A percentile compares a stretch with the other conserved stretches of the same genome.
Conservation (phyloP, 2,113 vertebrate species). For the Glaucomys volans region DNA sequence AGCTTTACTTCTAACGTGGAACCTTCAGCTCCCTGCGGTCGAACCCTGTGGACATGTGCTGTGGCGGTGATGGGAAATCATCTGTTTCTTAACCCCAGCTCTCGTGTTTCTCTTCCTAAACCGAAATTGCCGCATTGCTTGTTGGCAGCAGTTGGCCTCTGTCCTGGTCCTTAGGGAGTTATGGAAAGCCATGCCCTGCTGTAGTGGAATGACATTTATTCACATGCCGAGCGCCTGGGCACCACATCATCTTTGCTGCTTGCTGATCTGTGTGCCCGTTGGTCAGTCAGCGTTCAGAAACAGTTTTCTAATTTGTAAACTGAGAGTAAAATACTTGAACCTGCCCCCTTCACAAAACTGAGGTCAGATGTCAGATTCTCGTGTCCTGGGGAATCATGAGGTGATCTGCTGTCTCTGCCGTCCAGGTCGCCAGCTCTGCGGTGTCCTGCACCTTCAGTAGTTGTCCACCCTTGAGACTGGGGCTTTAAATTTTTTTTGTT, state of each 20-base stretch:
- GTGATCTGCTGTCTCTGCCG: slow-evolving; percentile 3
- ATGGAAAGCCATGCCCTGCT: neutral
- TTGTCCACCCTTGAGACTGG: neutral
- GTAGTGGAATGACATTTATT: neutral
- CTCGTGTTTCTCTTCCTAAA: neutral
- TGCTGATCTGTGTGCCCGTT: neutral
- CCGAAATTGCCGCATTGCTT: neutral
- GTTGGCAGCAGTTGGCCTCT: neutral
- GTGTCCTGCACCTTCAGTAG: neutral
- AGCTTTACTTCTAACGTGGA: slow-evolving; percentile 26
- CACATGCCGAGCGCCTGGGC: neutral
- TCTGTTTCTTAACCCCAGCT: neutral
- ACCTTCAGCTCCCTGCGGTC: slow-evolving; percentile 2
- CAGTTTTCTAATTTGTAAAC: slow-evolving; percentile 21
- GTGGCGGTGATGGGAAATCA: neutral
- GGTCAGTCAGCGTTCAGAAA: neutral
- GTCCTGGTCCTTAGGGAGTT: neutral
- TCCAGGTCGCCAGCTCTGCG: neutral
- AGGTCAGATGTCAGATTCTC: neutral
- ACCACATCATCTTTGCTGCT: neutral
- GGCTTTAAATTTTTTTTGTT: neutral
- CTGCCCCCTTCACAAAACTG: neutral
- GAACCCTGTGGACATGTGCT: neutral
- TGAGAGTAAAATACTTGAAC: neutral
- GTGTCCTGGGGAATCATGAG: neutral